Evolutionary conservation across 2,113 vertebrate species (phyloP).

Genomic region (Cricetomys ansorgei): DNA sequence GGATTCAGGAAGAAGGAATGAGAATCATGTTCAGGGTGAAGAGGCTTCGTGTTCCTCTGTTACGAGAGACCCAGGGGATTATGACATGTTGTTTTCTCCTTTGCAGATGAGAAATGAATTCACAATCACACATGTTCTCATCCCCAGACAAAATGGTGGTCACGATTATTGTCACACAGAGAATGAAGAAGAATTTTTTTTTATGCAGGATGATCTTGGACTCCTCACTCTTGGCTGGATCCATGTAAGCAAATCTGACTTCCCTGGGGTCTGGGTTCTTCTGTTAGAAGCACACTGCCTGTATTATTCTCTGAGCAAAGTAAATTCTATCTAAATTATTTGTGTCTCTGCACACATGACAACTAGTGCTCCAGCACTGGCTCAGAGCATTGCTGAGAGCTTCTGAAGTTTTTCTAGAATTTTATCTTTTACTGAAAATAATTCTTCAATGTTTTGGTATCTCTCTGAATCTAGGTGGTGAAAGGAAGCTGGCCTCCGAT

Average conservation of each 20-base stretch:
- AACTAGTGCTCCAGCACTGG: background rate
- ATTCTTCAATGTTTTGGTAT: background rate
- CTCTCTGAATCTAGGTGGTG: background rate
- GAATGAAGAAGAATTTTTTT: conserved; percentile 96
- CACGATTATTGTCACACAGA: conserved; percentile 97
- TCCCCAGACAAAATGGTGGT: conserved; percentile 96
- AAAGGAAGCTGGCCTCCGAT: background rate
- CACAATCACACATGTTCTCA: conserved; percentile 95
- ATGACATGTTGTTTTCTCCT: conserved; percentile 43
- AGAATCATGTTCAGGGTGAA: background rate
- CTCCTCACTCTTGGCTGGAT: conserved; percentile 99
- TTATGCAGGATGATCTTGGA: conserved; percentile 96
- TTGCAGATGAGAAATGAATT: conserved; percentile 95
- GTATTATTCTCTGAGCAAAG: background rate
- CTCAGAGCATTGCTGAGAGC: background rate
- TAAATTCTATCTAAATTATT: background rate
- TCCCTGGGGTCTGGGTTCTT: background rate
- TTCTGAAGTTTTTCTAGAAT: conserved; percentile 10
- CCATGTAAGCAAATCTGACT: conserved; percentile 89
- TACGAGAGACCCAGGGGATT: background rate
- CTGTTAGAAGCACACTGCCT: background rate
- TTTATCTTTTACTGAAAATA: conserved; percentile 14
- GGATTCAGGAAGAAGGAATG: background rate
- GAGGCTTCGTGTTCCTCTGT: background rate
- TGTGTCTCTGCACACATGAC: background rate